These are phyloP conservation scores for Drosophila parabipectinata DNA, from an alignment of 1,140 invertebrate species.

Conservation along the genomic window DNA sequence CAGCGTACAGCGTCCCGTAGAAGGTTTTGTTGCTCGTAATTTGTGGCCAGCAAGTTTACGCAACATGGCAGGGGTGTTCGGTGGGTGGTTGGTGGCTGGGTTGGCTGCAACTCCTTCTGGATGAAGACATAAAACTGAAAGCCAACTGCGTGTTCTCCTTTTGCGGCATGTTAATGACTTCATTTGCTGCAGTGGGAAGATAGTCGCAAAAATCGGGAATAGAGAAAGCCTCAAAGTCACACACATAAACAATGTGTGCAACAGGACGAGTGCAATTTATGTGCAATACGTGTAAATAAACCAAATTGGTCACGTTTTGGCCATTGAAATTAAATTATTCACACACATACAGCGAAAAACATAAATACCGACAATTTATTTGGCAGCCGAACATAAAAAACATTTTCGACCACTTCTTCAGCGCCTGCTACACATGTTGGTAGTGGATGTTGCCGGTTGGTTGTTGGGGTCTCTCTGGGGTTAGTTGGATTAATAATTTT, in stretches of 20 bases:
- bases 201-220: constrained; percentile 25
- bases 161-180: constrained; percentile 65
- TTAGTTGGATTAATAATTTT: constrained; percentile 47
- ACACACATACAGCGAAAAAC: constrained; percentile 56
- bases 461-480: constrained; percentile 21
- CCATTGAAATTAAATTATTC: constrained; percentile 74
- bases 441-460: constrained; percentile 12
- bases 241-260: constrained; percentile 29
- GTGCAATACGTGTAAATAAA: constrained; percentile 82
- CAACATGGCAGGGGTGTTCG: constrained; percentile 31
- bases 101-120: constrained; percentile 14
- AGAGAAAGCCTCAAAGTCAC: constrained; percentile 30
- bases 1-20: constrained; percentile 31
- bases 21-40: constrained; percentile 64
- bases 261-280: constrained; percentile 68
- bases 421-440: constrained; percentile 35
- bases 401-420: constrained; percentile 48
- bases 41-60: constrained; percentile 74
- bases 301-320: constrained; percentile 83
- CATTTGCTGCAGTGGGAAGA: constrained; percentile 45
- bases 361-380: constrained; percentile 78
- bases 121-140: constrained; percentile 71
- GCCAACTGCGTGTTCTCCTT: constrained; percentile 61
- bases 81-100: constrained; percentile 9
- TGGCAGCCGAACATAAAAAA: constrained; percentile 54